phyloP scores from a whole-genome alignment of 2,888 invertebrate species.

The Rhagophthalmus giganteus region DNA sequence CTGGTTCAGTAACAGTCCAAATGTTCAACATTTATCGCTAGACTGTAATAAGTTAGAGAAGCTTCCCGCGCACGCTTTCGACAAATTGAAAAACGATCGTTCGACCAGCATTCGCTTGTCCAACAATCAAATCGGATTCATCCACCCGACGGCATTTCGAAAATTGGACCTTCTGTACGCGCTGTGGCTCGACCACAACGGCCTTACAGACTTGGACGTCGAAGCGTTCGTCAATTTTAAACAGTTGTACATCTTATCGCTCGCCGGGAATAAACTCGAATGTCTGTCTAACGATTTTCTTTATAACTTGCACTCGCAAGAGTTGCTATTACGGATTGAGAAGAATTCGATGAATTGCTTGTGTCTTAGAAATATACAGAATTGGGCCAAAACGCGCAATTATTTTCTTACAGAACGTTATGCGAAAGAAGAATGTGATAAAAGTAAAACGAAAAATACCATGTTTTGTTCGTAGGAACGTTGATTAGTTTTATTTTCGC shows the following conservation, averaged over 20 bases:
- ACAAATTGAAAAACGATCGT: conserved; percentile 39
- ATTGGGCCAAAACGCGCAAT: conserved; percentile 14
- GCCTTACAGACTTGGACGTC: conserved; percentile 33
- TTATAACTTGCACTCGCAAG: conserved; percentile 10
- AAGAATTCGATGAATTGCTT: conserved; percentile 17
- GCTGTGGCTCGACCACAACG: conserved; percentile 41
- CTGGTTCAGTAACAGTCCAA: conserved; percentile 49
- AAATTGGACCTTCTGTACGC: conserved; percentile 37
- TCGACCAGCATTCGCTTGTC: conserved; percentile 38
- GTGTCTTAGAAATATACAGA: conserved; percentile 12
- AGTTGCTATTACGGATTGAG: conserved; percentile 20
- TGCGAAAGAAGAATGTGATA: conserved; percentile 8
- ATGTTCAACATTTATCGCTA: conserved; percentile 41
- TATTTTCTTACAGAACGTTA: conserved; percentile 19
- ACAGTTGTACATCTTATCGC: conserved; percentile 14
- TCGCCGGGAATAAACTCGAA: conserved; percentile 14
- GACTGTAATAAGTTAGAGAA: conserved; percentile 43
- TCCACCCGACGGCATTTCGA: conserved; percentile 37
- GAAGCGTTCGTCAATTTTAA: conserved; percentile 9
- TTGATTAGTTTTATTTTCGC: too few species aligned
- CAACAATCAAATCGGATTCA: conserved; percentile 36
- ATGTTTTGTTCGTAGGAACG: conserved; percentile 1
- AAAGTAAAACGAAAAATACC: not conserved
- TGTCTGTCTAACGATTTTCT: conserved; percentile 17
- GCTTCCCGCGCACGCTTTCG: conserved; percentile 46